Base-by-base conservation (phyloP, 2,113 vertebrate genomes). In the Leptocoma aspasia region DNA sequence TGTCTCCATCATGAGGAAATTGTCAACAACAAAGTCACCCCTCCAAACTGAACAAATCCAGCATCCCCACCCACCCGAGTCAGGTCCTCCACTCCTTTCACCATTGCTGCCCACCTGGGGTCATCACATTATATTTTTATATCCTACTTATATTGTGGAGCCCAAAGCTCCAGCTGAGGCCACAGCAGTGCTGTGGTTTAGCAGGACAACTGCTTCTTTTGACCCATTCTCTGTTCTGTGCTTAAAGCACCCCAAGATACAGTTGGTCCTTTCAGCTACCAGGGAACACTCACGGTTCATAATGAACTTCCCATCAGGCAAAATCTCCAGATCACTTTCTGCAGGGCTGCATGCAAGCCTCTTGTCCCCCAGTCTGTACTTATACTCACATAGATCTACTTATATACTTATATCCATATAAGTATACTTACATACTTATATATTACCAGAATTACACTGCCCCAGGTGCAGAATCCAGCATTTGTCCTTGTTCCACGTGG, bases 191-290 rank as follows among this genome's bases (percentile, higher is more conserved):
- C 28, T 41, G 24, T 53, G 27, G 4, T 35, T 41, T 12, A 69
- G 11, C 44, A 49, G 39, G 39, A 63, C 24, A 64, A 13, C 14
- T 1, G 0, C 16, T 59, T n/a, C 16, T 49, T 92, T 84, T 2
- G 2, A 14, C 22, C 9, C 1, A 2, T 44, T 21, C 14, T 39
- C 13, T 50, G 13, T 7, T 15, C 10, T 53, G 19, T 53, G 7
- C 42, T 57, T 68, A 63, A 53, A 14, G 22, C 28, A 37, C 4
- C 4, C 12, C 63, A 54, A 54, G 31, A n/a, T 12, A 10, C 1
- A 4, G 14, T 7, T 77, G 59, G 14, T 9, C 28, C 28, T 69
- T 77, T 53, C 54, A 33, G 10, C 20, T 22, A 1, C 10, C 18
- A 15, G 30, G 16, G 28, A 35, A 9, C 7, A 8, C 4, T 24